These are phyloP conservation scores for Cecidostiba fungosa DNA, from an alignment of 2,888 invertebrate species.

Conservation along the genomic window DNA sequence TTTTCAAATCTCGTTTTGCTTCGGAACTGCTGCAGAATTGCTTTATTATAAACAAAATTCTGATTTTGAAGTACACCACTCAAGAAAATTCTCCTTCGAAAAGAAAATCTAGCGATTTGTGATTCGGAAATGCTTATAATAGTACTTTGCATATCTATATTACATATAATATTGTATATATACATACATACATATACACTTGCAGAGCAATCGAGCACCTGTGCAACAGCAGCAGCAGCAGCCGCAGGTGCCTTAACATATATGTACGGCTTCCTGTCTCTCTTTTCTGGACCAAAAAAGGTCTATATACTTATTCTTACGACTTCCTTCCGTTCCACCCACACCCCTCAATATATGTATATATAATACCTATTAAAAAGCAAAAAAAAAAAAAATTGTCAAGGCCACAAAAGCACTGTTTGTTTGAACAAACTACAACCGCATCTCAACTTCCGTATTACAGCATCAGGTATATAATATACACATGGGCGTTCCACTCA, in stretches of 20 bases:
- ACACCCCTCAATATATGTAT: neutral
- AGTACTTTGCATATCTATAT: no score
- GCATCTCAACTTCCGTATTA: constrained; percentile 37
- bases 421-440: neutral
- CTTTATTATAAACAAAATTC: no score
- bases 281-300: constrained; percentile 64
- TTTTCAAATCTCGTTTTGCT: no score
- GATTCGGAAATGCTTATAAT: no score
- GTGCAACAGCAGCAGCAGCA: constrained; percentile 65
- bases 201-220: constrained; percentile 71
- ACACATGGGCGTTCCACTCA: constrained; percentile 49
- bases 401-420: no score
- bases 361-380: neutral
- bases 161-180: constrained; percentile 71
- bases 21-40: no score
- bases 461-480: neutral
- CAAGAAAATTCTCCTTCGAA: no score
- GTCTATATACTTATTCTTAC: constrained; percentile 41
- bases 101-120: no score
- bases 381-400: neutral
- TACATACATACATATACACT: neutral
- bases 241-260: constrained; percentile 75
- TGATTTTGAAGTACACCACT: no score
- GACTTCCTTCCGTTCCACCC: constrained; percentile 38
- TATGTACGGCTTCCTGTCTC: constrained; percentile 70